phyloP scores from a whole-genome alignment of 2,113 vertebrate species.

The Stigmatopora argus region DNA sequence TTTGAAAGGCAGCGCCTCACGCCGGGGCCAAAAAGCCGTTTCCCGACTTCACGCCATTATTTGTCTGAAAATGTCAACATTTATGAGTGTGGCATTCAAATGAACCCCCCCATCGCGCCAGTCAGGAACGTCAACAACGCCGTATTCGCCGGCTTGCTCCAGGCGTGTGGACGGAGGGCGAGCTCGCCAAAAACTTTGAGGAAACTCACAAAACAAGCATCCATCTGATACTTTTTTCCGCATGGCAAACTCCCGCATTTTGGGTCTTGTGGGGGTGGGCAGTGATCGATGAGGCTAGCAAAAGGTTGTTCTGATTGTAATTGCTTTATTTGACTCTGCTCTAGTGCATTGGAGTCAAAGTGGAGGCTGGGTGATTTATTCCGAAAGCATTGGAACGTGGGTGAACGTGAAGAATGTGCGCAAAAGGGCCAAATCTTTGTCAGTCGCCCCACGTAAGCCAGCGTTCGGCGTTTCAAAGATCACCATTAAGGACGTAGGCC shows the following conservation, averaged over 20 bases:
- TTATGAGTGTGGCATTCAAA: background rate
- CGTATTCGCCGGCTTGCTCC: background rate
- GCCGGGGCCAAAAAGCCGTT: background rate
- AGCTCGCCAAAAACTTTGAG: background rate
- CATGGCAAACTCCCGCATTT: background rate
- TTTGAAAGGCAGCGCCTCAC: no score
- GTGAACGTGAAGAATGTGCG: background rate
- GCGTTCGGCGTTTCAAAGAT: slow-evolving; percentile 2
- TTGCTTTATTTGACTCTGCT: background rate
- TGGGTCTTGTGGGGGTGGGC: no score
- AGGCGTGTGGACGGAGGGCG: background rate
- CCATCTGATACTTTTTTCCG: background rate
- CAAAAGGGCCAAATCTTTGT: background rate
- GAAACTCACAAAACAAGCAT: background rate
- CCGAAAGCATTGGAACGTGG: background rate
- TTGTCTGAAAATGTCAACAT: slow-evolving; percentile 19
- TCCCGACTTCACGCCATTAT: slow-evolving; percentile 5
- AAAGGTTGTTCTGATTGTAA: slow-evolving; percentile 5
- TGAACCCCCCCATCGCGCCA: background rate
- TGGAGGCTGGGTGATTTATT: background rate
- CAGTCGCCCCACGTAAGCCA: background rate
- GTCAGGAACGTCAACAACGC: background rate
- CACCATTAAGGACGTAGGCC: slow-evolving; percentile 13
- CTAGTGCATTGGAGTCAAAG: background rate
- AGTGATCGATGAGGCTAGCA: background rate